Evolutionary conservation across 2,113 vertebrate species (phyloP).

Genomic region (Ancistrus triradiatus): DNA sequence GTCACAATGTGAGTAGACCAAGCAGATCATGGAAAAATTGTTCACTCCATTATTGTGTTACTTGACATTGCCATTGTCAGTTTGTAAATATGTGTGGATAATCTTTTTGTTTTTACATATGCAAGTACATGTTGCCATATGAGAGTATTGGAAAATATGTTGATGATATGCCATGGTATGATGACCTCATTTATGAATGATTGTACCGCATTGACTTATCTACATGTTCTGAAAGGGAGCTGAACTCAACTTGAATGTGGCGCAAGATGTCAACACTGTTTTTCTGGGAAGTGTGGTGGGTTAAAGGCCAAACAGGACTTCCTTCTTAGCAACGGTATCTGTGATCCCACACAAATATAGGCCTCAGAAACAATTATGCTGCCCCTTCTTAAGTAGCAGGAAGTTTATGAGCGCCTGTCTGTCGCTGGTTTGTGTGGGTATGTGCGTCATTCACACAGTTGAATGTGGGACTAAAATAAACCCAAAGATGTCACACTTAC

Average conservation of each 20-base stretch:
- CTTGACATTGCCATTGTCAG: too few relatives aligned
- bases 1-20: too few relatives aligned
- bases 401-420: constrained; percentile 22
- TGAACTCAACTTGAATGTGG: background rate
- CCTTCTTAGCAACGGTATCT: constrained; percentile 32
- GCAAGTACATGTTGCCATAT: too few relatives aligned
- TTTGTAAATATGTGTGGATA: too few relatives aligned
- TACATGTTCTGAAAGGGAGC: constrained; percentile 2
- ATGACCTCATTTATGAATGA: too few relatives aligned
- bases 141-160: too few relatives aligned
- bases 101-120: too few relatives aligned
- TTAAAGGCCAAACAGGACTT: constrained; percentile 34
- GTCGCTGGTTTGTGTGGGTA: constrained; percentile 14
- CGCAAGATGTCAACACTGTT: constrained; percentile 15
- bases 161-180: too few relatives aligned
- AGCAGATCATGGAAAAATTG: too few relatives aligned
- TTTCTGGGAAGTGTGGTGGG: constrained; percentile 26
- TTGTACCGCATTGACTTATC: too few relatives aligned
- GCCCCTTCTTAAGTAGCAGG: constrained; percentile 21
- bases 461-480: constrained; percentile 24
- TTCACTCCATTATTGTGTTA: too few relatives aligned
- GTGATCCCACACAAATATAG: constrained; percentile 35
- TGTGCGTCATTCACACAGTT: constrained; percentile 23
- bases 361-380: constrained; percentile 20
- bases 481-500: background rate